A percentile compares a stretch with the other conserved stretches of the same genome.
Evolutionary conservation across 2,888 invertebrate species (phyloP).

Genomic region (Galerucella nymphaeae): DNA sequence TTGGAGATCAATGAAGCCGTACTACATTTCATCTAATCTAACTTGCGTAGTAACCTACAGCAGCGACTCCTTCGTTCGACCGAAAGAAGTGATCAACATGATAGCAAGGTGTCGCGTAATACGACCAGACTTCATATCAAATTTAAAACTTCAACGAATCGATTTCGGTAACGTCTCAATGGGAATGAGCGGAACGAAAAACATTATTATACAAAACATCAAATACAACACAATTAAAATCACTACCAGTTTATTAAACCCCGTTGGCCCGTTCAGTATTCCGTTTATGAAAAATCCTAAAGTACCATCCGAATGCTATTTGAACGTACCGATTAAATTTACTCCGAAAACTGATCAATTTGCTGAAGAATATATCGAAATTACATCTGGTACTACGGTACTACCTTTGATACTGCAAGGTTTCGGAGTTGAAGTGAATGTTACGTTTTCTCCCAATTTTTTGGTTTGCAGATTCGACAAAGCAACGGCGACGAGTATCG

Average conservation of each 20-base stretch:
- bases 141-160: constrained; percentile 48
- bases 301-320: constrained; percentile 46
- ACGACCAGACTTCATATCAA: constrained; percentile 49
- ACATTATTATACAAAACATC: constrained; percentile 49
- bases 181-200: constrained; percentile 43
- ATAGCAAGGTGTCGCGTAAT: constrained; percentile 46
- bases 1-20: constrained; percentile 49
- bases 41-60: constrained; percentile 47
- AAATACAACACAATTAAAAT: constrained; percentile 44
- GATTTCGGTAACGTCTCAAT: constrained; percentile 49
- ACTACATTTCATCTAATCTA: constrained; percentile 45
- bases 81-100: constrained; percentile 43
- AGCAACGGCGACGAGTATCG: constrained; percentile 39
- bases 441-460: constrained; percentile 45
- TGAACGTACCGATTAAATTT: constrained; percentile 48
- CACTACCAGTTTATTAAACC: constrained; percentile 42
- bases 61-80: constrained; percentile 37
- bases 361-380: constrained; percentile 50
- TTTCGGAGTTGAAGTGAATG: constrained; percentile 35
- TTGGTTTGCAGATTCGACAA: constrained; percentile 43
- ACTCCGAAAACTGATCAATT: constrained; percentile 37
- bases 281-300: constrained; percentile 38
- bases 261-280: constrained; percentile 46
- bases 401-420: constrained; percentile 48
- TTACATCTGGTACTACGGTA: constrained; percentile 45